A percentile compares a stretch with the other conserved stretches of the same genome.
Conservation (phyloP, 1,140 invertebrate species). For the Rhopalosiphum padi region DNA sequence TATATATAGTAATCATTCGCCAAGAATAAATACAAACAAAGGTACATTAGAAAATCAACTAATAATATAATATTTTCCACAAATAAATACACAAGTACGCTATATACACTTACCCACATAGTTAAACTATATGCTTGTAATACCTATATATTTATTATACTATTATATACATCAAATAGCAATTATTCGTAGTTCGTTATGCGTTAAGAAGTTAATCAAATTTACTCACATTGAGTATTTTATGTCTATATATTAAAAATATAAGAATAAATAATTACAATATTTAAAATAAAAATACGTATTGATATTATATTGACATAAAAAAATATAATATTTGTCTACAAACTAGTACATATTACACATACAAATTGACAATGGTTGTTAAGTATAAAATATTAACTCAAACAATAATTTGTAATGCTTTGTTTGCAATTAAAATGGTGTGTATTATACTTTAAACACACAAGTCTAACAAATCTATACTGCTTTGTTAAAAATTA, state of each 20-base stretch:
- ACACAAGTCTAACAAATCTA: not conserved
- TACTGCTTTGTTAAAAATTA: not conserved
- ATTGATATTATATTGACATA: not conserved
- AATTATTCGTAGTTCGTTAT: not conserved
- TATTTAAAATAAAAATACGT: not conserved
- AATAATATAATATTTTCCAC: constrained; percentile 1
- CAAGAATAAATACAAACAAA: not conserved
- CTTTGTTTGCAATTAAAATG: not conserved
- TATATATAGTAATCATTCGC: not conserved
- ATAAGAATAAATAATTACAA: not conserved
- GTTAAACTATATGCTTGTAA: not conserved
- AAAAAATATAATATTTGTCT: constrained; percentile 9
- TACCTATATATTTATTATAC: not conserved
- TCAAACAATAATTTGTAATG: constrained; percentile 17
- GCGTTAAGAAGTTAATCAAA: not conserved
- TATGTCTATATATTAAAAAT: not conserved
- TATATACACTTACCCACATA: not conserved
- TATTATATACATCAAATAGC: not conserved
- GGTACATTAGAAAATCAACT: not conserved
- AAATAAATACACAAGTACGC: not conserved
- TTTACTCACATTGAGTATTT: not conserved
- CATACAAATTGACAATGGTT: constrained; percentile 12
- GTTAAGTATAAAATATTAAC: constrained; percentile 19
- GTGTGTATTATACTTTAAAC: not conserved
- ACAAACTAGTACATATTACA: not conserved